Conservation (phyloP, 2,888 invertebrate genomes). For the Caenorhabditis doughertyi region DNA sequence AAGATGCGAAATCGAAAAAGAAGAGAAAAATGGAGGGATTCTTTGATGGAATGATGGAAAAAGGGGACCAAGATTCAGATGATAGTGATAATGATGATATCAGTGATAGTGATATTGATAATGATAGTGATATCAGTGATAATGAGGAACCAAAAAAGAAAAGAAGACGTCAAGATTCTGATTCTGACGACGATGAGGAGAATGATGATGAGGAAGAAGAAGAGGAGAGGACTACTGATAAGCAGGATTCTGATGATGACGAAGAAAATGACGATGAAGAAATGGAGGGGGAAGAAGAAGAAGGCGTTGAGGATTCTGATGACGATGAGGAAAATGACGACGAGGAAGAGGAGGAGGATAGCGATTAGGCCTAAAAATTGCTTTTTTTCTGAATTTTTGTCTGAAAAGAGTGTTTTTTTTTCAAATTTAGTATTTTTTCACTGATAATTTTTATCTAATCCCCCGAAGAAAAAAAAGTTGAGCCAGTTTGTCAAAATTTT, state of each 20-base stretch:
- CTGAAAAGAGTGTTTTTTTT: background rate
- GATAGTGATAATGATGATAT: no score
- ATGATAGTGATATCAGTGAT: no score
- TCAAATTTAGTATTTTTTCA: no score
- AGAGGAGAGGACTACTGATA: no score
- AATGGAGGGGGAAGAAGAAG: slow-evolving; percentile 27
- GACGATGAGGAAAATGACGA: slow-evolving; percentile 48
- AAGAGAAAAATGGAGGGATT: slow-evolving; percentile 64
- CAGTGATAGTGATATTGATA: no score
- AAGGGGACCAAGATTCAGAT: slow-evolving; percentile 15
- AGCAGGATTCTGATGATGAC: no score
- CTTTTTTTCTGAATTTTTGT: slow-evolving; percentile 10
- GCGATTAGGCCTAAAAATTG: slow-evolving; percentile 11
- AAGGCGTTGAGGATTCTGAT: slow-evolving; percentile 18
- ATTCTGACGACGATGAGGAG: slow-evolving; percentile 27
- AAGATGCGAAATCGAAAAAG: slow-evolving; percentile 71
- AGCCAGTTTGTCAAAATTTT: no score
- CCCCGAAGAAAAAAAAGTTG: no score
- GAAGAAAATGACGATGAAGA: slow-evolving; percentile 41
- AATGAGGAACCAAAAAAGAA: background rate
- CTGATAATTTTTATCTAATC: no score
- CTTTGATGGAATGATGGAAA: slow-evolving; percentile 61
- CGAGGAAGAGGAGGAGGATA: slow-evolving; percentile 30
- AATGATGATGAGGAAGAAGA: slow-evolving; percentile 36
- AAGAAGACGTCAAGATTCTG: slow-evolving; percentile 19